Evolutionary conservation across 2,888 invertebrate species (phyloP).

Genomic region (Altica lythri): DNA sequence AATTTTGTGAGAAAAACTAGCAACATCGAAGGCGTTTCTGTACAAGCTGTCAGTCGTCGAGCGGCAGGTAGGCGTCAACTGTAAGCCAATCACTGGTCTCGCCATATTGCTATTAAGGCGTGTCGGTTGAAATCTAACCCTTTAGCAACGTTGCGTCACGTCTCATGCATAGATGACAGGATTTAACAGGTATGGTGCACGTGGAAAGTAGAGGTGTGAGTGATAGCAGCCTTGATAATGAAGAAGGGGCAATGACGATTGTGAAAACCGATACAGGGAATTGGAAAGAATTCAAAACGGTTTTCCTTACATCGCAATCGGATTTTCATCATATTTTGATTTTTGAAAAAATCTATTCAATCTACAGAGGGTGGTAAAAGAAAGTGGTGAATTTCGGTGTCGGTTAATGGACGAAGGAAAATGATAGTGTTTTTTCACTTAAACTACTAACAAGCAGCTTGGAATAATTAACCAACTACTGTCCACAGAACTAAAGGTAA

Average conservation of each 20-base stretch:
- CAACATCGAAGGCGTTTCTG: slow-evolving; percentile 39
- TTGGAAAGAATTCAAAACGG: slow-evolving; percentile 8
- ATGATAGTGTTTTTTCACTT: no score
- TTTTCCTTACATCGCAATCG: no score
- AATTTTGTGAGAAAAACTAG: slow-evolving; percentile 29
- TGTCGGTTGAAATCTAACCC: slow-evolving; percentile 53
- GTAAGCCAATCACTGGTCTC: slow-evolving; percentile 65
- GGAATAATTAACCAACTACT: no score
- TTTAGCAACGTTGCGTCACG: slow-evolving; percentile 49
- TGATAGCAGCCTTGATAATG: slow-evolving; percentile 12
- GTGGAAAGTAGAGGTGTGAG: slow-evolving; percentile 28
- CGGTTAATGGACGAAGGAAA: no score
- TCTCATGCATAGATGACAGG: slow-evolving; percentile 29
- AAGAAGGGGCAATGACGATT: slow-evolving; percentile 7
- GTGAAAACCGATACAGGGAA: slow-evolving; percentile 11
- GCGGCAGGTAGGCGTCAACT: slow-evolving; percentile 56
- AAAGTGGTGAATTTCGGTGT: no score
- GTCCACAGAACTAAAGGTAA: no score
- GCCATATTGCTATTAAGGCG: slow-evolving; percentile 72
- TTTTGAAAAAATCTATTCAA: no score
- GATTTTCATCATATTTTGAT: no score
- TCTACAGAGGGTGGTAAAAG: no score
- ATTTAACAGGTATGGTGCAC: slow-evolving; percentile 39
- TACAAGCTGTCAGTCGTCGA: slow-evolving; percentile 35
- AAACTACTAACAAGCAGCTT: no score